phyloP scores from a whole-genome alignment of 2,888 invertebrate genomes.

The Drosophila prolongata region DNA sequence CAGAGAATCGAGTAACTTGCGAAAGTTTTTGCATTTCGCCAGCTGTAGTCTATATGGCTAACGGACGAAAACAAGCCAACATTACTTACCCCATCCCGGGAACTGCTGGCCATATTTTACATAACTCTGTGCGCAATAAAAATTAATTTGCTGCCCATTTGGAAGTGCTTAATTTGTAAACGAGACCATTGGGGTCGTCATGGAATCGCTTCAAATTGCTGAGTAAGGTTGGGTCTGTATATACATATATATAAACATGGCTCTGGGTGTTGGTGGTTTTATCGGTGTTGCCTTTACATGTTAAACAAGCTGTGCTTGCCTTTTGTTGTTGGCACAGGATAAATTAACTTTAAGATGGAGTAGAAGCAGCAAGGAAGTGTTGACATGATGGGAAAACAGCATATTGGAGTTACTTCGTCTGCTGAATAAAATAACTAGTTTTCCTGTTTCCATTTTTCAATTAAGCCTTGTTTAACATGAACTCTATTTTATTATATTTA shows the following conservation, averaged over 20 bases:
- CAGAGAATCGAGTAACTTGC: slow-evolving; percentile 17
- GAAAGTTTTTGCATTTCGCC: slow-evolving; percentile 68
- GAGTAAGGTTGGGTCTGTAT: slow-evolving; percentile 18
- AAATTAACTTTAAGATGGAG: slow-evolving; percentile 26
- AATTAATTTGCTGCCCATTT: slow-evolving; percentile 80
- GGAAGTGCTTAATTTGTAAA: slow-evolving; percentile 80
- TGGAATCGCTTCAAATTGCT: slow-evolving; percentile 42
- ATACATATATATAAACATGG: neutral
- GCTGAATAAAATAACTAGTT: neutral
- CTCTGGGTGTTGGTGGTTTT: slow-evolving; percentile 24
- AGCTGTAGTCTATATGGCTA: slow-evolving; percentile 23
- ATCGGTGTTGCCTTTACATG: slow-evolving; percentile 34
- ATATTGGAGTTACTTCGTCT: slow-evolving; percentile 2
- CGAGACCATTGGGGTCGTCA: slow-evolving; percentile 73
- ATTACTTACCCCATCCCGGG: neutral
- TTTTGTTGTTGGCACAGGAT: slow-evolving; percentile 29
- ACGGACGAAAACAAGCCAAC: slow-evolving; percentile 20
- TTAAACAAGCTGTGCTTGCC: slow-evolving; percentile 36
- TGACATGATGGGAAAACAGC: slow-evolving; percentile 4
- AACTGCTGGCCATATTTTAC: slow-evolving; percentile 68
- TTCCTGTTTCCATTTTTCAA: neutral
- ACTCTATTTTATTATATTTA: no score
- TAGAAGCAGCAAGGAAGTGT: slow-evolving; percentile 13
- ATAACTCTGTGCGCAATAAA: slow-evolving; percentile 78
- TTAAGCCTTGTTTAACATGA: neutral